Base-by-base conservation (phyloP, 2,113 vertebrate genomes). In the Motacilla tschutschensis region DNA sequence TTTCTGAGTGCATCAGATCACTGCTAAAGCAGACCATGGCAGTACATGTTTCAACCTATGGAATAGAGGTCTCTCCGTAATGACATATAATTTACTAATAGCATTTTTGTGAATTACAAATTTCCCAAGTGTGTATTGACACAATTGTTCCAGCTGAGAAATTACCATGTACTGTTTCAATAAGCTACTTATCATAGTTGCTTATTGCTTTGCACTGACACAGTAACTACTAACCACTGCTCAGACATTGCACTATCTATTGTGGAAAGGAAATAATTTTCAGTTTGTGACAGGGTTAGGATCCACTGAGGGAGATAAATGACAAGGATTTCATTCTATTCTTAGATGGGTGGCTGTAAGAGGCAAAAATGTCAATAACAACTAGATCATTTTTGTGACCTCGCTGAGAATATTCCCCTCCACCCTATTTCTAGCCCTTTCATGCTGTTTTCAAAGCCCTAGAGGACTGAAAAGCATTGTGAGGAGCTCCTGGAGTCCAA, bases 331-430 rank as follows among this genome's bases (percentile, higher is more conserved):
- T 90, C 66, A 64, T 87, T 79, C 81, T 90, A 20, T 83, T 84
- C 87, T 88, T 77, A 78, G 65, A 80, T 58, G 40, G 62, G 60
- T 83, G 29, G n/a, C 43, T 91, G 76, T 79, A 80, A 85, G 65
- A 90, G 41, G 38, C 41, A 91, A 93, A 87, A 85, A 91, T 91
- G 83, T 80, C 94, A 89, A 87, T 94, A 91, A 93, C 78, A 74
- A 63, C 87, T 74, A 77, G 73, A 87, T 89, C 79, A 59, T 75
- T 85, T 87, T 60, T 77, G 82, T 89, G 92, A 94, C 91, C 89
- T 93, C 87, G 69, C 41, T 35, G 79, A 53, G 53, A 74, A 55
- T 77, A 63, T 55, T 92, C 48, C 53, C 44, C 58, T 92, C 76
- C 65, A 63, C 31, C 57, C 64, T 78, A 53, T 83, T 93, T 89